Conservation (phyloP, 2,797 vertebrate species). For the Novumbra hubbsi region DNA sequence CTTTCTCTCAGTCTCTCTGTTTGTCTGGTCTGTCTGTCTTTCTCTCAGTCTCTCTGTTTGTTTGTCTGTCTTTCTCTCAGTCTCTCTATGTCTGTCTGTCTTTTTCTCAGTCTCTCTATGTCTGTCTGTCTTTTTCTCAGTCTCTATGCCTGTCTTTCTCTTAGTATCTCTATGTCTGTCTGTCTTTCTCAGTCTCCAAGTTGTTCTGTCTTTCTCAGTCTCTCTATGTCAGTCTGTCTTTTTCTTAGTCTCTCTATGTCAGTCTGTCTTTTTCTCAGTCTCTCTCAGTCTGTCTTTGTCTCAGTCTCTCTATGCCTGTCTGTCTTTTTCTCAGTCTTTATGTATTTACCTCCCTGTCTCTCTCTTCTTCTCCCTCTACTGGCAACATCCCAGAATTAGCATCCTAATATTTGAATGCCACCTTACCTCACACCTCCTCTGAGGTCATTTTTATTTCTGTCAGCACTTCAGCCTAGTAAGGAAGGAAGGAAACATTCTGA, state of each 20-base stretch:
- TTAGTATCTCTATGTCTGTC: too few relatives aligned
- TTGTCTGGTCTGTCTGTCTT: too few relatives aligned
- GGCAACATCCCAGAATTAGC: background rate
- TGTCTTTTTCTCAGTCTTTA: background rate
- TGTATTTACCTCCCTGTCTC: background rate
- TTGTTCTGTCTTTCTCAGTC: too few relatives aligned
- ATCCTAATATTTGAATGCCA: background rate
- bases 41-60: too few relatives aligned
- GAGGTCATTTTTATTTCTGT: background rate
- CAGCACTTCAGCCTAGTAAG: background rate
- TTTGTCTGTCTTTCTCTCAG: too few relatives aligned
- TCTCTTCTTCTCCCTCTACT: background rate
- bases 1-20: background rate
- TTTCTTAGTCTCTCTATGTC: too few relatives aligned
- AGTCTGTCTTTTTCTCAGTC: too few relatives aligned
- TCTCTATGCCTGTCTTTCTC: background rate
- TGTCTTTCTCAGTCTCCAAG: background rate
- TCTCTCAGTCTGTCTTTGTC: too few relatives aligned
- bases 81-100: background rate
- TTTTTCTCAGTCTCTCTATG: background rate
- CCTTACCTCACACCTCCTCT: background rate
- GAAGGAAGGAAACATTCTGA: conserved; percentile 5
- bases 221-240: too few relatives aligned
- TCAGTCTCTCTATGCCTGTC: too few relatives aligned
- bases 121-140: background rate